Base-by-base conservation (phyloP, 1,140 invertebrate genomes). In the Drosophila burlai region DNA sequence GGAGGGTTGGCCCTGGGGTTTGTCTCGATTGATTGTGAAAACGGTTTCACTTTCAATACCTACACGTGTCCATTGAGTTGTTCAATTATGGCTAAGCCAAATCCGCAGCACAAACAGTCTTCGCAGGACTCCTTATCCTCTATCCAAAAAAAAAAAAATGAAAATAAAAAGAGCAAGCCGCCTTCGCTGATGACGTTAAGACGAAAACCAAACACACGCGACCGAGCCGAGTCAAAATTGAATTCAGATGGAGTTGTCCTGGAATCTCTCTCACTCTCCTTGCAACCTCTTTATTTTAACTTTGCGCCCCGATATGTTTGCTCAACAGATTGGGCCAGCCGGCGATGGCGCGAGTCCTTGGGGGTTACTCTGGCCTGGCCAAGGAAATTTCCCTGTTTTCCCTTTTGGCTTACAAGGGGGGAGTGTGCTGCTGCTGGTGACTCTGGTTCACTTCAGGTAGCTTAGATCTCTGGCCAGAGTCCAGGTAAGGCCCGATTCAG, bases 11-110 rank as follows among this genome's bases (percentile, higher is more conserved):
- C 49, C 54, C 65, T 69, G 49, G 40, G 78, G 58, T 78, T 80
- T 87, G 65, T 75, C 82, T 68, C 18, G 67, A 74, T 75, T 74
- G 74, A 81, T 80, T 81, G 72, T 71, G 69, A 80, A 69, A 71
- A 29, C 49, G 61, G 36, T 67, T 47, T 66, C 42, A 59, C 74
- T 68, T 59, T 5, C 31, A 31, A 21, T 38, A 6, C 57, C 26
- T 61, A 89, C 89, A 91, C 89, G 89, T 91, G 89, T 91, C 84
- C 76, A 46, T 60, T 45, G 65, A 83, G 89, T 89, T 89, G 76
- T 83, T 82, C 89, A 91, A 91, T 91, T 87, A 91, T 73, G 84
- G 77, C 81, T 86, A 89, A 92, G 90, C 90, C 78, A 91, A 92
- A 91, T 89, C 90, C 71, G 38, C 58, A 77, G 82, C 46, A 74